Evolutionary conservation across 2,797 vertebrate species (phyloP), one percentile per base, ranked within the genome.

Genomic region (Oryzias sinensis): DNA sequence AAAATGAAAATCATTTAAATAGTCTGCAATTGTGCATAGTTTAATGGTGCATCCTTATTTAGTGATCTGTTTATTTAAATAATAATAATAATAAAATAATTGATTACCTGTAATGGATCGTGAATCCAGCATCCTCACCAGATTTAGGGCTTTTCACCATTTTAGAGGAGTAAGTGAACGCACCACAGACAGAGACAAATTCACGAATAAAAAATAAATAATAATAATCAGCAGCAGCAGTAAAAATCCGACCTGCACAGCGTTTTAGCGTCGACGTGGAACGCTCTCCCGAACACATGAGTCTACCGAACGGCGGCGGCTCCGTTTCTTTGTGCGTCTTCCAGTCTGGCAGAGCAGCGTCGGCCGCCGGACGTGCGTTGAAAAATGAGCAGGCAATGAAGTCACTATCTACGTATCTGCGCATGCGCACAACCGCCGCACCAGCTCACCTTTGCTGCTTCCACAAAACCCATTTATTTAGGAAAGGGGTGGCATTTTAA

Each of bases 381-480:
- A 76, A 76, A 70, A 79, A 87, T 62, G 78, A 72, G 65, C 45
- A 47, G 45, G 20, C 20, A 60, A 74, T 88, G 86, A 89, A 88
- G 90, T 87, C 91, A 89, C 87, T 70, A 85, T 81, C 88, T 78
- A 85, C 87, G 88, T 76, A 67, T 76, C 65, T 50, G 65, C 53
- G 80, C 83, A 80, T 56, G 76, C 74, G 81, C 82, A 59, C 45
- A 45, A 71, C 55, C 55, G 62, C 78, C 54, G 82, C 82, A 74
- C 74, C 74, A 73, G 15, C 33, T 59, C 58, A 14, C 20, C 51
- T 48, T 37, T 45, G 6, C 17, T 53, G 41, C 40, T 24, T 37
- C 50, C 37, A 37, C 33, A 37, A 37, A 2, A 13, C 33, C 3
- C 33, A 37, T 11, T 13, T 37, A 37, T 37, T 37, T 9, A 13